Conservation (phyloP, 2,888 invertebrate genomes). For the Sacculina carcini region DNA sequence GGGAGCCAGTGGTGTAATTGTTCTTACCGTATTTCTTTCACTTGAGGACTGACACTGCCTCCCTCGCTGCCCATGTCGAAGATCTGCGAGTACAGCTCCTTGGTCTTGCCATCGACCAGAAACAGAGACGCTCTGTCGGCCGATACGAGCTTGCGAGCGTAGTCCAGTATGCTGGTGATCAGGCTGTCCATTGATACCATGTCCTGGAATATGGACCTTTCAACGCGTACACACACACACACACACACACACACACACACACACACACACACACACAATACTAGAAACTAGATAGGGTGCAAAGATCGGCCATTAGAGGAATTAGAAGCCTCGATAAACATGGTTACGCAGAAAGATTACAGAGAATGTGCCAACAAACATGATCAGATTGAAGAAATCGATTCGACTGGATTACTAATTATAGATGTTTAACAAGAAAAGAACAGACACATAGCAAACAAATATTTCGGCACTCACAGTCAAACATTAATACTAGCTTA, state of each 20-base stretch:
- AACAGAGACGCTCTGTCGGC: conserved; percentile 63
- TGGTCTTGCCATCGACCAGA: conserved; percentile 40
- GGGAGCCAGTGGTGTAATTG: not conserved
- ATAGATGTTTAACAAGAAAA: too few species aligned
- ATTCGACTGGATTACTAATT: too few species aligned
- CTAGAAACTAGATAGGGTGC: not conserved
- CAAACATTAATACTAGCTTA: too few species aligned
- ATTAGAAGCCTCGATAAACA: not conserved
- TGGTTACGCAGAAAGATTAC: too few species aligned
- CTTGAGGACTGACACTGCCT: conserved; percentile 15
- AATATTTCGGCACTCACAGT: too few species aligned
- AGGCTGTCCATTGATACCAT: conserved; percentile 57
- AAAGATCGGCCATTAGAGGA: not conserved
- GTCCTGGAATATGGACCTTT: conserved; percentile 59
- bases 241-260: not conserved
- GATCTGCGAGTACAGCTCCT: conserved; percentile 51
- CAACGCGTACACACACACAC: conserved; percentile 14
- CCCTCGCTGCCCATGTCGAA: conserved; percentile 36
- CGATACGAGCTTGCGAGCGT: conserved; percentile 48
- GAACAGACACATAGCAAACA: too few species aligned
- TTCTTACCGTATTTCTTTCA: conserved; percentile 18
- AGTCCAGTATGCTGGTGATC: conserved; percentile 56
- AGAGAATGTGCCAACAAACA: too few species aligned
- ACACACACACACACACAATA: not conserved
- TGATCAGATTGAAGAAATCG: too few species aligned